phyloP scores from a whole-genome alignment of 2,888 invertebrate species.

The Bedellia somnulentella region DNA sequence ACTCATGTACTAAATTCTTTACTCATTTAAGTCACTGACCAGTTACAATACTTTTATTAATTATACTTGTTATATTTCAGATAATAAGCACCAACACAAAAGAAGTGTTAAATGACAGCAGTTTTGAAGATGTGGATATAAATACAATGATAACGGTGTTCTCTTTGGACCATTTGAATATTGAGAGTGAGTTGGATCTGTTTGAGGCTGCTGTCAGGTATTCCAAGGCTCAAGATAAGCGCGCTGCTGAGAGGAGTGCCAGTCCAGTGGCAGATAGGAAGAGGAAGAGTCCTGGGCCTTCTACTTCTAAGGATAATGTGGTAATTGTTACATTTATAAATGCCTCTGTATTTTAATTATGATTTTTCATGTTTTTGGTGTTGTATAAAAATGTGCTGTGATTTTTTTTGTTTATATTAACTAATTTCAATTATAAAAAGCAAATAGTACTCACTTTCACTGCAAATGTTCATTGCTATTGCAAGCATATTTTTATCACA shows the following conservation, averaged over 20 bases:
- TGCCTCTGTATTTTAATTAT: background rate
- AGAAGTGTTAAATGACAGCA: constrained; percentile 72
- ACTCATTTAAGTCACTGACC: too few species aligned
- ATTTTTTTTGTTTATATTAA: too few species aligned
- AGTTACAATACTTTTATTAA: too few species aligned
- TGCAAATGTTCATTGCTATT: too few species aligned
- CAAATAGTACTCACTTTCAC: too few species aligned
- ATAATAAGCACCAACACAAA: constrained; percentile 77
- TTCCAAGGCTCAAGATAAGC: constrained; percentile 35
- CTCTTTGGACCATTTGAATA: constrained; percentile 71
- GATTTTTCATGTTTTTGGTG: too few species aligned
- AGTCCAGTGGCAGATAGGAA: constrained; percentile 26
- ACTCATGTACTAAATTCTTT: too few species aligned
- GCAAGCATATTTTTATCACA: too few species aligned
- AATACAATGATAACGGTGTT: constrained; percentile 75
- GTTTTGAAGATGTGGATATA: constrained; percentile 77
- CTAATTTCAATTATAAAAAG: too few species aligned
- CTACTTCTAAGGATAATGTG: constrained; percentile 34
- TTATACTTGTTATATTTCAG: too few species aligned
- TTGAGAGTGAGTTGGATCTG: constrained; percentile 75
- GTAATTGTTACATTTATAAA: background rate
- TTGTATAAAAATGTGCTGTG: too few species aligned
- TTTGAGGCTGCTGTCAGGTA: constrained; percentile 69
- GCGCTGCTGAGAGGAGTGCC: constrained; percentile 23
- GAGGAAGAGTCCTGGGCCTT: constrained; percentile 33